These are phyloP conservation scores for Drosophila orena DNA, from an alignment of 1,140 invertebrate genomes.

Conservation along the genomic window DNA sequence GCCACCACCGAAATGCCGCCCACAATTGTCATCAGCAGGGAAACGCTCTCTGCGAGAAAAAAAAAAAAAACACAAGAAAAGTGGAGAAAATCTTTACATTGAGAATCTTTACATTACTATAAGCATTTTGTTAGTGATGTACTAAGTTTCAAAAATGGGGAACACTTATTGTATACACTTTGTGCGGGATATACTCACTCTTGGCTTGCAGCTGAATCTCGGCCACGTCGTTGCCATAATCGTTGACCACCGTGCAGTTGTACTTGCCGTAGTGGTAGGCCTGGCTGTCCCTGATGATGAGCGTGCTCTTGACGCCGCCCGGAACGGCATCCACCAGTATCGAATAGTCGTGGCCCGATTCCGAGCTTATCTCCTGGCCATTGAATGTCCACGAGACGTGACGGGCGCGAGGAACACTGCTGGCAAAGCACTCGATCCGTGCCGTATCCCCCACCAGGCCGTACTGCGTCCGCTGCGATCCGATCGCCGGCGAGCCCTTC, in stretches of 20 bases:
- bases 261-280: constrained; percentile 95
- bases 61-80: not conserved
- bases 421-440: constrained; percentile 94
- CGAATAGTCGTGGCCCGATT: constrained; percentile 88
- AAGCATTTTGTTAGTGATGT: too few species aligned
- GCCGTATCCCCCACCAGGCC: constrained; percentile 92
- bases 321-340: constrained; percentile 88
- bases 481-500: constrained; percentile 93
- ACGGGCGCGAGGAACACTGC: constrained; percentile 94
- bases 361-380: constrained; percentile 91
- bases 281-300: constrained; percentile 93
- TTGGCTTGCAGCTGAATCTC: constrained; percentile 91
- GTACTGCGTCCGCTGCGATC: constrained; percentile 90
- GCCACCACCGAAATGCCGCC: constrained; percentile 69
- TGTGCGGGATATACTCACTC: constrained; percentile 88
- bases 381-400: constrained; percentile 93
- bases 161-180: too few species aligned
- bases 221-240: constrained; percentile 93
- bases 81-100: not conserved
- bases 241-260: constrained; percentile 97
- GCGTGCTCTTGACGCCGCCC: constrained; percentile 90
- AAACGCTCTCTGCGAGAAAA: constrained; percentile 63
- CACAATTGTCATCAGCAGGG: constrained; percentile 75
- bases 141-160: too few species aligned
- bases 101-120: too few species aligned